phyloP scores from a whole-genome alignment of 2,888 invertebrate genomes.

The Caenorhabditis macrosperma region DNA sequence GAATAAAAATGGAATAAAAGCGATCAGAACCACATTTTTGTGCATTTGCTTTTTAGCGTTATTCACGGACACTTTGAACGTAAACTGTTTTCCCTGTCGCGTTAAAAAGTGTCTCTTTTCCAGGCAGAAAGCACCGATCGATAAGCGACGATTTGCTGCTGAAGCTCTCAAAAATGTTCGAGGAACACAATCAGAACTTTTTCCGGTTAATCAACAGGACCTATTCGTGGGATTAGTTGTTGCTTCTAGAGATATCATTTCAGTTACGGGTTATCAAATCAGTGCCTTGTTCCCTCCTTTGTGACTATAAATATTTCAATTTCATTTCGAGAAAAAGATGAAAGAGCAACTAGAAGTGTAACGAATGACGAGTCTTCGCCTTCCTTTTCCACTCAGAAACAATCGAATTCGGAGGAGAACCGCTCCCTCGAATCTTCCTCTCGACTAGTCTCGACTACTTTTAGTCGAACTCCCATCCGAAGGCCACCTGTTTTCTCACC shows the following conservation, averaged over 20 bases:
- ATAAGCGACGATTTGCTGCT: constrained; percentile 46
- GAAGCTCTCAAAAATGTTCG: constrained; percentile 62
- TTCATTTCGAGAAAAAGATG: background rate
- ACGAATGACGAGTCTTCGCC: background rate
- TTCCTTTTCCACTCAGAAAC: constrained; percentile 19
- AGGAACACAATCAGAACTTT: constrained; percentile 72
- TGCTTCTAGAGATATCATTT: constrained; percentile 11
- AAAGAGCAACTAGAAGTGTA: background rate
- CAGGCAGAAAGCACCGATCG: constrained; percentile 72
- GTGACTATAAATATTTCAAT: constrained; percentile 18
- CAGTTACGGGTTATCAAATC: constrained; percentile 18
- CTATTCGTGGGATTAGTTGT: constrained; percentile 59
- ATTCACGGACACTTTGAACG: too few relatives aligned
- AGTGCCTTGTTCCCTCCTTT: constrained; percentile 11
- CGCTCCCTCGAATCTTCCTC: background rate
- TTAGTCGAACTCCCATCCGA: background rate
- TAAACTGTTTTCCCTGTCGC: too few relatives aligned
- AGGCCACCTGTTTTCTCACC: constrained; percentile 41
- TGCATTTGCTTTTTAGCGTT: too few relatives aligned
- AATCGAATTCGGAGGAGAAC: constrained; percentile 27
- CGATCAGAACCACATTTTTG: too few relatives aligned
- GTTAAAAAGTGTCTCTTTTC: too few relatives aligned
- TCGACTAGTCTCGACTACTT: background rate
- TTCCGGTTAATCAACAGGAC: constrained; percentile 70
- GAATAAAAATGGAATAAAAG: too few relatives aligned